Percentiles rank a stretch among this genome's conserved stretches.
Evolutionary conservation across 2,888 invertebrate genomes (phyloP).

Genomic region (Ormyrus pomaceus): DNA sequence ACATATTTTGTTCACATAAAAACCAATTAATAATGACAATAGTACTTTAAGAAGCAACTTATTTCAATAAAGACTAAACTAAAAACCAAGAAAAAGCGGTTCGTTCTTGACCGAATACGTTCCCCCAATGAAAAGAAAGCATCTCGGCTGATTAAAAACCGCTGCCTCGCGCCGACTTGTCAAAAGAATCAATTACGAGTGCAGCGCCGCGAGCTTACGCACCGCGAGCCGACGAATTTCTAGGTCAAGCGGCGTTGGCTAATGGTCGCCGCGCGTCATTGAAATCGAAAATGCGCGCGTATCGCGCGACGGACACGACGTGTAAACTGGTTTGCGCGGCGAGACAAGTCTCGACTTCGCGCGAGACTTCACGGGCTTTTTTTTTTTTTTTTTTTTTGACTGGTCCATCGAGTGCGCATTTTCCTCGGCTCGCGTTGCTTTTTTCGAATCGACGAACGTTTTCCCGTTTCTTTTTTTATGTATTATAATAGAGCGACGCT

Average conservation of each 20-base stretch:
- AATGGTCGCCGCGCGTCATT: conserved; percentile 8
- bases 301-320: background rate
- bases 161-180: too few relatives aligned
- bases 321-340: background rate
- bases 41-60: too few relatives aligned
- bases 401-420: background rate
- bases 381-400: background rate
- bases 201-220: too few relatives aligned
- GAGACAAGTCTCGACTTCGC: background rate
- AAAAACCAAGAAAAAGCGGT: too few relatives aligned
- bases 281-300: conserved; percentile 17
- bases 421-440: background rate
- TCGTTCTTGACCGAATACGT: too few relatives aligned
- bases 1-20: too few relatives aligned
- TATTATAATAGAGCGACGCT: too few relatives aligned
- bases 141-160: too few relatives aligned
- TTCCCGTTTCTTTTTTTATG: background rate
- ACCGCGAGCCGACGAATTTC: background rate
- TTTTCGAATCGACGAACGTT: background rate
- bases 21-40: too few relatives aligned
- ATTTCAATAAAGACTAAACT: too few relatives aligned
- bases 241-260: background rate
- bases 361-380: background rate
- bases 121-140: too few relatives aligned
- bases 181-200: too few relatives aligned